Percentiles rank a stretch among this genome's conserved stretches.
Evolutionary conservation across 2,888 invertebrate species (phyloP).

Genomic region (Anticlea derivata): DNA sequence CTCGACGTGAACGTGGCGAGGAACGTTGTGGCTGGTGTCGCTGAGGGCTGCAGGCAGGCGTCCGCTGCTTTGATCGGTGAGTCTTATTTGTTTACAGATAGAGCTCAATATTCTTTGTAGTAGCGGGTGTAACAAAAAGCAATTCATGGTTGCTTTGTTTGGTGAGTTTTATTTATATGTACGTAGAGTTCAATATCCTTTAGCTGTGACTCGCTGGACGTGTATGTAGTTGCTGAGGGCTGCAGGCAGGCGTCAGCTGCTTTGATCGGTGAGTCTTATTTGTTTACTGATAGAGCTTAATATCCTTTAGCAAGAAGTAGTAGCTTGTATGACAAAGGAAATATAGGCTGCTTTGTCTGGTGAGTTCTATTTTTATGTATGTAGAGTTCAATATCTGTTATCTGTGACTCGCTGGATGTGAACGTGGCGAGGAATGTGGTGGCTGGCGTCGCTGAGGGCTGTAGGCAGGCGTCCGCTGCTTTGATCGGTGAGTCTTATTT

Average conservation of each 20-base stretch:
- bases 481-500: too few relatives aligned
- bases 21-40: slow-evolving; percentile 90
- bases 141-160: neutral
- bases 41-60: slow-evolving; percentile 92
- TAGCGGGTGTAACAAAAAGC: too few relatives aligned
- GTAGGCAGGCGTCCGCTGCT: slow-evolving; percentile 53
- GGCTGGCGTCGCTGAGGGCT: slow-evolving; percentile 95
- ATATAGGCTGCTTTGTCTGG: neutral
- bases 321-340: too few relatives aligned
- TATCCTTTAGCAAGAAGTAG: neutral
- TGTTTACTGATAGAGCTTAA: neutral
- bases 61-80: slow-evolving; percentile 94
- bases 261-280: too few relatives aligned
- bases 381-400: too few relatives aligned
- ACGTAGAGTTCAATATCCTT: too few relatives aligned
- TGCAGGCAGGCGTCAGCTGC: slow-evolving; percentile 68
- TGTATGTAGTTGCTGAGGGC: slow-evolving; percentile 90
- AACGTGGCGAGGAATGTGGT: too few relatives aligned
- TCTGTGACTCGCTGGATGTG: slow-evolving; percentile 91
- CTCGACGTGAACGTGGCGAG: slow-evolving; percentile 88
- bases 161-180: neutral
- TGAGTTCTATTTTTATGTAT: neutral
- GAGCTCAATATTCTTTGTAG: neutral
- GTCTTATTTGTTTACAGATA: slow-evolving; percentile 13
- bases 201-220: slow-evolving; percentile 92